These are phyloP conservation scores for Microchrysa polita DNA, from an alignment of 2,888 invertebrate genomes.

Conservation along the genomic window DNA sequence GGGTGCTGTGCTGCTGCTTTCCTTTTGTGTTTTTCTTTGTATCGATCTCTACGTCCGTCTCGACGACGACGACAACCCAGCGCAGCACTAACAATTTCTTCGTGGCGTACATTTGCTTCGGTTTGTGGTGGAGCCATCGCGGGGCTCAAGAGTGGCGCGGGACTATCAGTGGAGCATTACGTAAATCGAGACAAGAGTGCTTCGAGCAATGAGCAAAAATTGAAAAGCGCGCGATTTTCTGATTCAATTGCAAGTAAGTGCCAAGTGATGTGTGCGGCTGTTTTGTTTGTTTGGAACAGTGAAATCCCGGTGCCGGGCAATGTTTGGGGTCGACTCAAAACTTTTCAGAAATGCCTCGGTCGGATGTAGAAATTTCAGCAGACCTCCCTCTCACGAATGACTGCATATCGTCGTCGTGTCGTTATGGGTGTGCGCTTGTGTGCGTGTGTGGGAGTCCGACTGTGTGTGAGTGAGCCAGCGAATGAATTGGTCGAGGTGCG, in stretches of 20 bases:
- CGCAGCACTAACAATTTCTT: background rate
- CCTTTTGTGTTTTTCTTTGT: slow-evolving; percentile 37
- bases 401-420: slow-evolving; percentile 8
- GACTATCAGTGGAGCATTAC: slow-evolving; percentile 24
- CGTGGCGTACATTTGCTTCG: slow-evolving; percentile 31
- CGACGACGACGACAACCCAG: slow-evolving; percentile 10
- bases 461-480: slow-evolving; percentile 34
- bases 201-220: background rate
- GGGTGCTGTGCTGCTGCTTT: background rate
- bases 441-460: slow-evolving; percentile 1
- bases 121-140: background rate
- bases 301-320: background rate
- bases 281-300: slow-evolving; percentile 23
- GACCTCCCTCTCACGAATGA: slow-evolving; percentile 24
- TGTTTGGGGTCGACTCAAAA: slow-evolving; percentile 29
- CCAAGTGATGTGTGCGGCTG: too few species aligned
- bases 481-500: background rate
- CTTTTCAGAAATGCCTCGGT: slow-evolving; percentile 22
- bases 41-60: slow-evolving; percentile 35
- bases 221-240: slow-evolving; percentile 16
- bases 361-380: slow-evolving; percentile 32
- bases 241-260: slow-evolving; percentile 40
- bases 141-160: slow-evolving; percentile 25
- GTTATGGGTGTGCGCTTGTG: slow-evolving; percentile 13
- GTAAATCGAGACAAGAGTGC: background rate